Conservation (phyloP, 2,888 invertebrate genomes). For the Synergus itoensis region DNA sequence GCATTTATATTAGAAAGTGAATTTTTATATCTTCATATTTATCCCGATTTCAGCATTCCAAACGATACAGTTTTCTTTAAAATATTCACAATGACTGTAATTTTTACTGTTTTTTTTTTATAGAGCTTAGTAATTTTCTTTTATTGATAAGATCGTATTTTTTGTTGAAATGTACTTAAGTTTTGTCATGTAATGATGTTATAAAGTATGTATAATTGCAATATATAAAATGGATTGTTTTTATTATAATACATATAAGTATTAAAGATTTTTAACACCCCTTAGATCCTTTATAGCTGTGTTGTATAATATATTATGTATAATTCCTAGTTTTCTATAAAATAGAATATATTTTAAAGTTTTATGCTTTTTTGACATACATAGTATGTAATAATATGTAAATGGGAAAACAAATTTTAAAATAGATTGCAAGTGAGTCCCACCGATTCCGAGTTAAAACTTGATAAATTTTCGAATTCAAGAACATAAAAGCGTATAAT, state of each 20-base stretch:
- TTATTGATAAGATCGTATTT: constrained; percentile 1
- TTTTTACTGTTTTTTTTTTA: not conserved
- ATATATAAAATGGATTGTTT: not conserved
- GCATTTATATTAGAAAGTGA: not conserved
- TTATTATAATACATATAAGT: not conserved
- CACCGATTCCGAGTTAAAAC: no score
- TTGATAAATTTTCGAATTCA: no score
- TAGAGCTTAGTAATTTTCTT: not conserved
- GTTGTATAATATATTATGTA: not conserved
- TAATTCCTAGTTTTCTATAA: not conserved
- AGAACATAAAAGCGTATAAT: no score
- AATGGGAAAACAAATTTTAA: no score
- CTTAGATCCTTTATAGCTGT: not conserved
- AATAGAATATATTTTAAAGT: no score
- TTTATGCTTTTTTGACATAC: no score
- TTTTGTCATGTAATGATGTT: not conserved
- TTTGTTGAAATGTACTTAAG: not conserved
- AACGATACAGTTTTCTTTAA: not conserved
- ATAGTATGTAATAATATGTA: no score
- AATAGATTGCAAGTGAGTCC: no score
- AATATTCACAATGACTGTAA: not conserved
- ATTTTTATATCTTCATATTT: not conserved
- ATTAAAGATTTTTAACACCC: not conserved
- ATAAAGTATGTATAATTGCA: not conserved
- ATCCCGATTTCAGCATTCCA: not conserved